Conservation (phyloP, 2,888 invertebrate species). For the Thalpophila matura region DNA sequence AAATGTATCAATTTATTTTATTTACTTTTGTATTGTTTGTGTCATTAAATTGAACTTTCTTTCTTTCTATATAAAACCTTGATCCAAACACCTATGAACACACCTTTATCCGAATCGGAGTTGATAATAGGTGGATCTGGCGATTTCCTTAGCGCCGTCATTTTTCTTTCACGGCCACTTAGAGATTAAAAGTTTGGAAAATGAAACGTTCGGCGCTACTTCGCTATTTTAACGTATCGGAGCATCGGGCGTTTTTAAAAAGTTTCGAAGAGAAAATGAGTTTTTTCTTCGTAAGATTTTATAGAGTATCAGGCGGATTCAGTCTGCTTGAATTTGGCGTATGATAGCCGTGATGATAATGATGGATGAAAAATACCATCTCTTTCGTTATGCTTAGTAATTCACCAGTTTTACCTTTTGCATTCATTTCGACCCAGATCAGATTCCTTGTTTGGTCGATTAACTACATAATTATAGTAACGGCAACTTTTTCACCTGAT, state of each 20-base stretch:
- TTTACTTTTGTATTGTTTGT: not conserved
- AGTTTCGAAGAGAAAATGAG: constrained; percentile 34
- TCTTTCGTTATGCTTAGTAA: not conserved
- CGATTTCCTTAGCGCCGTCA: constrained; percentile 88
- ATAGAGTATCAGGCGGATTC: not conserved
- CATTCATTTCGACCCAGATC: rapidly evolving
- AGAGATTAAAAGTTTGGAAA: constrained; percentile 90
- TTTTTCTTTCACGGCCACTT: constrained; percentile 91
- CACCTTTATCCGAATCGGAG: constrained; percentile 68
- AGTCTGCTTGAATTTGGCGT: constrained; percentile 4
- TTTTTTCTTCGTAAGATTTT: constrained; percentile 5
- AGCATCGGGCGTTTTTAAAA: constrained; percentile 69
- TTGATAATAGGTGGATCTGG: constrained; percentile 90
- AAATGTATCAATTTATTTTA: too few species aligned
- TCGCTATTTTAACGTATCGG: constrained; percentile 76
- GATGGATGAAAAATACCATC: not conserved
- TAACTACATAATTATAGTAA: too few species aligned
- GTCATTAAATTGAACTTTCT: too few species aligned
- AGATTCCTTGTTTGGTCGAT: too few species aligned
- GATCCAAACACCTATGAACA: constrained; percentile 31
- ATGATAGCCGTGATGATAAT: not conserved
- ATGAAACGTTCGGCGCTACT: constrained; percentile 81
- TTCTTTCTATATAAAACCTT: too few species aligned
- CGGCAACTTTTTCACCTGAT: too few species aligned
- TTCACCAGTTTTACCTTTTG: not conserved